A percentile compares a stretch with the other conserved stretches of the same genome.
Evolutionary conservation across 92 coral and sea anemone species (phyloP).

Genomic region (Heteractis magnifica): DNA sequence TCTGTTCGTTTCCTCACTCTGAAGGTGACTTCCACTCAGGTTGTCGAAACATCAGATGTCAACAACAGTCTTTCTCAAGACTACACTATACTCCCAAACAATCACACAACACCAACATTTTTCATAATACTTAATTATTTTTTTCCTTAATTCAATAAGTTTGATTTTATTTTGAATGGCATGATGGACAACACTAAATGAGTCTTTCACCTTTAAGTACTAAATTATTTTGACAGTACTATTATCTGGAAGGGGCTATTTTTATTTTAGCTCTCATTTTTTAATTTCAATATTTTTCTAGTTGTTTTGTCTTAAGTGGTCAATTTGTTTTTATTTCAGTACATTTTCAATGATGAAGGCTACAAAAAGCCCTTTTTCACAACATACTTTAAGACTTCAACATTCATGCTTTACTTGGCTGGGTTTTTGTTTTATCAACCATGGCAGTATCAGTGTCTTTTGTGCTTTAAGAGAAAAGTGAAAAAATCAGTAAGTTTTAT

Average conservation of each 20-base stretch:
- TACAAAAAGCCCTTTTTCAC: slow-evolving; percentile 95
- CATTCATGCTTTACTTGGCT: slow-evolving; percentile 77
- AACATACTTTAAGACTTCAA: slow-evolving; percentile 92
- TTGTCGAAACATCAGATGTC: too few relatives aligned
- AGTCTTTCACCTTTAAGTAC: not conserved
- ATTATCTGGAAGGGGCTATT: not conserved
- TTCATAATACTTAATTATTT: not conserved
- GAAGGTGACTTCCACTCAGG: too few relatives aligned
- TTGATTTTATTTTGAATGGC: not conserved
- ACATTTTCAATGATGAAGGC: slow-evolving; percentile 79
- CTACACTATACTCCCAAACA: too few relatives aligned
- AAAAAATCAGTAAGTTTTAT: slow-evolving; percentile 30
- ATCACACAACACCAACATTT: too few relatives aligned
- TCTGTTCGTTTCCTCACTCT: too few relatives aligned
- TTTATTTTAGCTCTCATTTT: not conserved
- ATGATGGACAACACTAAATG: not conserved
- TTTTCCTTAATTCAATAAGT: not conserved
- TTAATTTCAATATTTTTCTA: not conserved
- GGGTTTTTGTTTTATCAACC: slow-evolving; percentile 80
- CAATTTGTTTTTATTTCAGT: slow-evolving; percentile 52
- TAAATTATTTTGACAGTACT: not conserved
- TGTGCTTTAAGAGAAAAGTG: slow-evolving; percentile 18
- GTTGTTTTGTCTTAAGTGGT: not conserved
- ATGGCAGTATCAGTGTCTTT: slow-evolving; percentile 62
- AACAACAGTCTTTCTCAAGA: too few relatives aligned